Evolutionary conservation across 2,113 vertebrate genomes (phyloP), one percentile per base, ranked within the genome.

Genomic region (Sebastes fasciatus): DNA sequence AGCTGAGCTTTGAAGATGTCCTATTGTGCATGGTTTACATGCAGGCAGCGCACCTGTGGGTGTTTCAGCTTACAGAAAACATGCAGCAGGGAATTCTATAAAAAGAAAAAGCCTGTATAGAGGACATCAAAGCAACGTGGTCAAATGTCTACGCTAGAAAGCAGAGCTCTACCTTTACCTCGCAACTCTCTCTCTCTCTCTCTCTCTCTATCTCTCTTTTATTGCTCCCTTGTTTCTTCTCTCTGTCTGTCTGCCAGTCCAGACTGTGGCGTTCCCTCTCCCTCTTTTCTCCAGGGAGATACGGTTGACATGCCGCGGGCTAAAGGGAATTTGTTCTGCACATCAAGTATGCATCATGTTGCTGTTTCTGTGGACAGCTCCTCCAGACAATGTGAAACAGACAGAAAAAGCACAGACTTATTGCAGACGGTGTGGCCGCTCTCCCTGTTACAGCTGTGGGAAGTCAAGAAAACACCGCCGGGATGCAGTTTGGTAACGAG

Each of bases 291-390:
- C 82, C 66, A 5, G 88, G 84, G 89, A 89, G 81, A 78, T 80
- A 19, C 12, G 82, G 66, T 79, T 84, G 85, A 93, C 83, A 82
- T 74, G 77, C 86, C 51, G 65, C 66, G 0, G 86, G 87, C 88
- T 74, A 83, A 88, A 83, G 74, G 78, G 90, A 90, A 90, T 91
- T 90, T 91, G 87, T 90, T 89, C 79, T 52, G 84, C 82, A 77
- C 83, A 87, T 92, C 84, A 87, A 86, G 70, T 71, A 86, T 83
- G 89, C 83, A 74, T 88, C 79, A 66, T 84, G 82, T 78, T 62
- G 40, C 63, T 69, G 72, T 84, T 69, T 85, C 79, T 78, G 63
- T 78, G 68, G 76, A 85, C 71, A 74, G 62, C 58, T 65, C 21
- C 51, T 67, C 52, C 26, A 13, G 46, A 83, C 76, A 72, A 69